Conservation (phyloP, 2,797 vertebrate genomes). For the Acipenser transmontanus region DNA sequence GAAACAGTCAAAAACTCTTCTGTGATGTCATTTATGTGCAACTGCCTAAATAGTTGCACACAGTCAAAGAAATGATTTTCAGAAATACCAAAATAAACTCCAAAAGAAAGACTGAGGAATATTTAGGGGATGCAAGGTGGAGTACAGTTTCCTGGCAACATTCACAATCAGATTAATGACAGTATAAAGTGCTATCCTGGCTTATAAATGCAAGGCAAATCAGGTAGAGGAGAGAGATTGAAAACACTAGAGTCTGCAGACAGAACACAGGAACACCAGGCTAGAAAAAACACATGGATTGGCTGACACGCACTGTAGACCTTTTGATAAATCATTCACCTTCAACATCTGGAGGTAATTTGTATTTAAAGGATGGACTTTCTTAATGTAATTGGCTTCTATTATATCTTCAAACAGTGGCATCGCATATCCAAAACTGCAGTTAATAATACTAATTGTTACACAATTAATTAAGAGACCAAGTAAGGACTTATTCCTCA, state of each 20-base stretch:
- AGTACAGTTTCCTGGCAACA: background rate
- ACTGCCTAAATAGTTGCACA: background rate
- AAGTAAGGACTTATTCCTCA: too few relatives aligned
- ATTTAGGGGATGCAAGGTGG: background rate
- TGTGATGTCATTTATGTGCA: background rate
- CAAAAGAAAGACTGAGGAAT: background rate
- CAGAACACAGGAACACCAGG: background rate
- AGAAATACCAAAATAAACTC: background rate
- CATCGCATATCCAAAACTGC: too few relatives aligned
- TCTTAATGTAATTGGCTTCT: too few relatives aligned
- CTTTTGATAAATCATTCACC: too few relatives aligned
- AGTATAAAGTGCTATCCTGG: background rate
- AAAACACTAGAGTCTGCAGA: background rate
- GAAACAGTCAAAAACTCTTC: background rate
- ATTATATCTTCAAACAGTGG: too few relatives aligned
- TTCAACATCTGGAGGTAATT: too few relatives aligned
- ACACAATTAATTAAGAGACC: too few relatives aligned
- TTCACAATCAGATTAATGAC: background rate
- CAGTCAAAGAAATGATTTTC: background rate
- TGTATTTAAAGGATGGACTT: too few relatives aligned
- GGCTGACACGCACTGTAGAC: too few relatives aligned
- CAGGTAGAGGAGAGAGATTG: background rate
- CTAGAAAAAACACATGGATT: too few relatives aligned
- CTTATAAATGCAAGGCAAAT: background rate
- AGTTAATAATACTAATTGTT: too few relatives aligned